A percentile compares a stretch with the other conserved stretches of the same genome.
Conservation (phyloP, 2,797 vertebrate genomes). For the Phylloscopus collybita region DNA sequence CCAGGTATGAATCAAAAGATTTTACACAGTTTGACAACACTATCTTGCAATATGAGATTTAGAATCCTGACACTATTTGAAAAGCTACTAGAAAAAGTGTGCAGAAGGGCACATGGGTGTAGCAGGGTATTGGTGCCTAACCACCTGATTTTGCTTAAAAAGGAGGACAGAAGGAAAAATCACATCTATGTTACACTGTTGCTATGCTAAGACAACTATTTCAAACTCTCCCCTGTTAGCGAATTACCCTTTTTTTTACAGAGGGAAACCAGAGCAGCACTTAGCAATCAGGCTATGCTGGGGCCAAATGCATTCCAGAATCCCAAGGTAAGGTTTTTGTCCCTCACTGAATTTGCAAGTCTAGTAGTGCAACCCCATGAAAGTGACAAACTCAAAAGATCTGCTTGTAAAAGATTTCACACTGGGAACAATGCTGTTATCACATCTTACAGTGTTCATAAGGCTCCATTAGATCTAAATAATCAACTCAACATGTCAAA, state of each 20-base stretch:
- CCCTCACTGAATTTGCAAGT: background rate
- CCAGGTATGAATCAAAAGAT: background rate
- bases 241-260: background rate
- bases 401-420: background rate
- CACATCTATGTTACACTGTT: background rate
- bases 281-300: background rate
- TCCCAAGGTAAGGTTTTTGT: background rate
- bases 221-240: background rate
- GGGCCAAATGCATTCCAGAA: background rate
- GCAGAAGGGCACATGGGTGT: rapidly evolving
- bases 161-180: background rate
- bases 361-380: background rate
- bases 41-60: background rate
- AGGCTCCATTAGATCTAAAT: background rate
- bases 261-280: background rate
- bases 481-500: background rate
- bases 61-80: background rate
- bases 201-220: background rate
- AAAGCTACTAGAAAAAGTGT: background rate
- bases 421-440: background rate
- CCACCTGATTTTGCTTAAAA: background rate
- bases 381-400: background rate
- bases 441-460: background rate
- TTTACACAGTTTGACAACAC: background rate
- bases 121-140: background rate